Evolutionary conservation across 1,140 invertebrate genomes (phyloP).

Genomic region (Thrips palmi): DNA sequence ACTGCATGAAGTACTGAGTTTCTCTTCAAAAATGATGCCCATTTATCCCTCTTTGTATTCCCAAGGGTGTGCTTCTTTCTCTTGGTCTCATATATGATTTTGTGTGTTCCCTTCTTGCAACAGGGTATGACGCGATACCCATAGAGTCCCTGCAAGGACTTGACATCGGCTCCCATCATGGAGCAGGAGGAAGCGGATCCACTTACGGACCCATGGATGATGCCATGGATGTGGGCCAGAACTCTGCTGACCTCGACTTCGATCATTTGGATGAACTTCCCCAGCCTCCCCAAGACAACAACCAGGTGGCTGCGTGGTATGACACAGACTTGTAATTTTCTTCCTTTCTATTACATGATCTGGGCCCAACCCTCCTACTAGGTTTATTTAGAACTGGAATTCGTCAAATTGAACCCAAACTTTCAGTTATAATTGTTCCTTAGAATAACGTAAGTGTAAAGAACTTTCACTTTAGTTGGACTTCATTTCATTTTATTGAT

Average conservation of each 20-base stretch:
- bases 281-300: slow-evolving; percentile 68
- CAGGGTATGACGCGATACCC: slow-evolving; percentile 92
- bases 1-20: no score
- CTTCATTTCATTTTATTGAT: no score
- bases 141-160: slow-evolving; percentile 91
- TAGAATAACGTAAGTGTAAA: no score
- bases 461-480: no score
- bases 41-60: no score
- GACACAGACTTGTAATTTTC: slow-evolving; percentile 84
- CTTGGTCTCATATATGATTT: not conserved
- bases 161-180: slow-evolving; percentile 59
- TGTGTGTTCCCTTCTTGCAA: slow-evolving; percentile 4
- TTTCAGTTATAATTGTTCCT: no score
- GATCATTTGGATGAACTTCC: slow-evolving; percentile 65
- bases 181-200: slow-evolving; percentile 31
- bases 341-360: slow-evolving; percentile 1
- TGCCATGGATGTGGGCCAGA: slow-evolving; percentile 67
- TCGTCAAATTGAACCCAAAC: no score
- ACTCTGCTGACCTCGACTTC: slow-evolving; percentile 58
- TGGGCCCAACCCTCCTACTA: no score
- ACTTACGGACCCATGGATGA: slow-evolving; percentile 69
- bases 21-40: no score
- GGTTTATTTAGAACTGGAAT: no score
- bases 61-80: no score
- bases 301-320: slow-evolving; percentile 84